A percentile compares a stretch with the other conserved stretches of the same genome.
Evolutionary conservation across 1,140 invertebrate species (phyloP).

Genomic region (Drosophila lacertosa): DNA sequence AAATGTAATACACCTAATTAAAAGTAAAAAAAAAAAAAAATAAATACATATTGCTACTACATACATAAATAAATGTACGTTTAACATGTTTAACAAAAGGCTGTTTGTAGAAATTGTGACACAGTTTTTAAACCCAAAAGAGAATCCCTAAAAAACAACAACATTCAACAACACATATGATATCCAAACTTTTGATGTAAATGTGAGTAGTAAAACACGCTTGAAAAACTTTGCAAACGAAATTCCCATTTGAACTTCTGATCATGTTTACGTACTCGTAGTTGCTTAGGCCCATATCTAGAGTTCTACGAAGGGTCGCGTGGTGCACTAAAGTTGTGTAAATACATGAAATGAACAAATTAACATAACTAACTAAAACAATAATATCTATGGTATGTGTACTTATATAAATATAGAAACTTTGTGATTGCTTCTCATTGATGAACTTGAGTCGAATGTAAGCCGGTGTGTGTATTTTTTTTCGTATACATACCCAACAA

Average conservation of each 20-base stretch:
- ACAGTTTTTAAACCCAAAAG: slow-evolving; percentile 68
- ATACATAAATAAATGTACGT: slow-evolving; percentile 59
- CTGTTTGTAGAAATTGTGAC: slow-evolving; percentile 83
- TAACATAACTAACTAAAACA: slow-evolving; percentile 13
- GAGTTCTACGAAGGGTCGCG: slow-evolving; percentile 11
- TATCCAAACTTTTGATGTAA: slow-evolving; percentile 39
- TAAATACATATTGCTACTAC: slow-evolving; percentile 11
- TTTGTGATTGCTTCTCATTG: slow-evolving; percentile 80
- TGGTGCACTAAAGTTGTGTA: slow-evolving; percentile 52
- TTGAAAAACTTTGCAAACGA: slow-evolving; percentile 23
- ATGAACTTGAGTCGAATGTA: slow-evolving; percentile 56
- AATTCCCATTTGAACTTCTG: slow-evolving; percentile 26
- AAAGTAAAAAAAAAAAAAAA: slow-evolving; percentile 1
- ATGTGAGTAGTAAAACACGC: slow-evolving; percentile 42
- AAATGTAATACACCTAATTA: slow-evolving; percentile 37
- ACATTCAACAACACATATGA: slow-evolving; percentile 16
- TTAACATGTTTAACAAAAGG: slow-evolving; percentile 82
- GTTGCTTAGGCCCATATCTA: slow-evolving; percentile 41
- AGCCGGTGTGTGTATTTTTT: slow-evolving; percentile 34
- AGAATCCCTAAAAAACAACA: slow-evolving; percentile 25
- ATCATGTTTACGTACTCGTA: slow-evolving; percentile 41
- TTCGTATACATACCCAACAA: slow-evolving; percentile 39
- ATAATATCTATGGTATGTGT: slow-evolving; percentile 15
- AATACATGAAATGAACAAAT: slow-evolving; percentile 44
- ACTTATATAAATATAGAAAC: slow-evolving; percentile 53